Percentiles rank a stretch among this genome's conserved stretches.
phyloP scores from a whole-genome alignment of 2,888 invertebrate species.

The Melanophora roralis region DNA sequence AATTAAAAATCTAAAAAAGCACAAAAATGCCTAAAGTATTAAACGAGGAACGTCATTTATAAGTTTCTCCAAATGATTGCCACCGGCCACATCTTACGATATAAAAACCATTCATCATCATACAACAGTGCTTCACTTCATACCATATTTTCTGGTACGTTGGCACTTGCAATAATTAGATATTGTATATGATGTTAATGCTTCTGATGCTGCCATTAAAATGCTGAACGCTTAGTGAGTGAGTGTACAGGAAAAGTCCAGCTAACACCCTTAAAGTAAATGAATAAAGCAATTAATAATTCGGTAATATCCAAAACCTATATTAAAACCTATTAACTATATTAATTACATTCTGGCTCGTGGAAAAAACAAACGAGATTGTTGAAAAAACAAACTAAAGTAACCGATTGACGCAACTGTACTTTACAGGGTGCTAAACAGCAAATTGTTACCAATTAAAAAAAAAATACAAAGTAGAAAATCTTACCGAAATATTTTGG shows the following conservation, averaged over 20 bases:
- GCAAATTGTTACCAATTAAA: too few species aligned
- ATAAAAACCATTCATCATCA: conserved; percentile 64
- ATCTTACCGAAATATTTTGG: too few species aligned
- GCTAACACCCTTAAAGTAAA: conserved; percentile 26
- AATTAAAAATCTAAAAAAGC: background rate
- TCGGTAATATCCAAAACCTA: too few species aligned
- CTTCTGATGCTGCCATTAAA: background rate
- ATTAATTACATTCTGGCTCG: too few species aligned
- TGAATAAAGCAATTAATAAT: too few species aligned
- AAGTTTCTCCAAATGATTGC: conserved; percentile 45
- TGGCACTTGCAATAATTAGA: conserved; percentile 26
- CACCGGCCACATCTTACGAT: conserved; percentile 60
- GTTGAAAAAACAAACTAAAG: too few species aligned
- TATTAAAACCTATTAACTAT: too few species aligned
- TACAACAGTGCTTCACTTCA: conserved; percentile 37
- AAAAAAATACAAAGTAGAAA: too few species aligned
- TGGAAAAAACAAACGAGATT: too few species aligned
- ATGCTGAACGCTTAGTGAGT: conserved; percentile 7
- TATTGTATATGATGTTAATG: conserved; percentile 18
- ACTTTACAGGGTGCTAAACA: too few species aligned
- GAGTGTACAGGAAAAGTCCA: conserved; percentile 8
- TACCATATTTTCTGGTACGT: background rate
- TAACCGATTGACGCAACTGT: too few species aligned
- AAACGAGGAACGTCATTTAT: conserved; percentile 41
- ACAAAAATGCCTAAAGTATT: conserved; percentile 19